Base-by-base conservation (phyloP, 2,113 vertebrate species). In the Rhea americana region DNA sequence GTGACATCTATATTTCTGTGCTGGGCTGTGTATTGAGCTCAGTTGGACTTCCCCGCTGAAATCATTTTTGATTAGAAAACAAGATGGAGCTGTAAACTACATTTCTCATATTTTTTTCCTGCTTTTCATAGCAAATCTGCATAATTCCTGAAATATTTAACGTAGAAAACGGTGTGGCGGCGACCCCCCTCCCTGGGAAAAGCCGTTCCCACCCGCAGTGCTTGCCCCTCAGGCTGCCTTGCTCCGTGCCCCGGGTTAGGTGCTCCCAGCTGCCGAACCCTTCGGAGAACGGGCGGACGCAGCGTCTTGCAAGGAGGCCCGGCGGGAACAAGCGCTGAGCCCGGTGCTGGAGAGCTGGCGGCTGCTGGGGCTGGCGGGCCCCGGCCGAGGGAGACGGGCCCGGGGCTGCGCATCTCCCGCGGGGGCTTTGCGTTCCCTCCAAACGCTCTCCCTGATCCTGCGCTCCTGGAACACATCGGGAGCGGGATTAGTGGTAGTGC, bases 401-500 rank as follows among this genome's bases (percentile, higher is more conserved):
- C 35, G 35, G 35, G 35, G 35, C 6, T 35, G 35, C 35, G 53
- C 32, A 63, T 78, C 22, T 87, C 92, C 55, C 43, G 11, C 41
- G 53, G 25, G 74, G 48, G 71, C 75, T 93, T 93, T 70, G 50
- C 58, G 48, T 89, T 82, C 66, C 91, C 12, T 90, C 26, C n/a
- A 82, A 30, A 59, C 24, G 50, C 70, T 32, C 6, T 82, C 58
- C 30, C 35, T 56, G 55, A 87, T 93, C 74, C 88, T 87, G 82
- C 86, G 91, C 91, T 91, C 91, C 71, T 62, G 53, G 86, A 89
- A 92, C 43, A 58, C 77, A 21, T 74, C 84, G 88, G 50, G 91
- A 92, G 91, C 87, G 50, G 7, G 65, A 92, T 92, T 94, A 87
- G 72, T 91, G 92, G 87, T 91, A 85, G 84, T 93, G 87, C 81